Conservation (phyloP, 2,888 invertebrate genomes). For the Ornithoptera priamus region DNA sequence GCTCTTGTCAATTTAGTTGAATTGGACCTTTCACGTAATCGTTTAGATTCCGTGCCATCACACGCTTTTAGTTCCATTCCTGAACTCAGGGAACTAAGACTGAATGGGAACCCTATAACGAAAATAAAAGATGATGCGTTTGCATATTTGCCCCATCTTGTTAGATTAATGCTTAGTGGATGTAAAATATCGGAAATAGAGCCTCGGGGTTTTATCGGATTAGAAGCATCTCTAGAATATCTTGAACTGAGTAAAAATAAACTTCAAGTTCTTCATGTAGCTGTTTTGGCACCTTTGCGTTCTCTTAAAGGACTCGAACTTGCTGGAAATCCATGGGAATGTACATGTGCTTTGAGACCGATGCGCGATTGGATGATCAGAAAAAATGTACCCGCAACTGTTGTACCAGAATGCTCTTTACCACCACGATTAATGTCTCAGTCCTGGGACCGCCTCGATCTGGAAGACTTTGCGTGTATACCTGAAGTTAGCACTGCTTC, state of each 20-base stretch:
- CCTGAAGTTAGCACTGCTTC: conserved; percentile 84
- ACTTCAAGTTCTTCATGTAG: conserved; percentile 83
- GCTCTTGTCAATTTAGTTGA: conserved; percentile 90
- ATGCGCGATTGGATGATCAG: conserved; percentile 89
- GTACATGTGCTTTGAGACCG: conserved; percentile 87
- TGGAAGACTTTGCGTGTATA: conserved; percentile 90
- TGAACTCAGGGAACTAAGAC: conserved; percentile 86
- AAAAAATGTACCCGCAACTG: conserved; percentile 86
- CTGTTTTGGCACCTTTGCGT: conserved; percentile 83
- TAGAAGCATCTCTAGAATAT: conserved; percentile 87
- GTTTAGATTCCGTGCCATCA: conserved; percentile 84
- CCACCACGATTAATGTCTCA: conserved; percentile 83
- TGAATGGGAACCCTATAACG: conserved; percentile 87
- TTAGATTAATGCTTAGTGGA: conserved; percentile 85
- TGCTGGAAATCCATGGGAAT: conserved; percentile 91
- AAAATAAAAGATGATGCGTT: conserved; percentile 86
- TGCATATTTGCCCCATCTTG: conserved; percentile 82
- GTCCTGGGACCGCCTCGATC: conserved; percentile 87
- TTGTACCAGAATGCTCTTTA: conserved; percentile 83
- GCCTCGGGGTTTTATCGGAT: conserved; percentile 84
- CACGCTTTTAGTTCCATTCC: conserved; percentile 86
- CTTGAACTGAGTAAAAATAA: conserved; percentile 88
- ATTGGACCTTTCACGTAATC: conserved; percentile 88
- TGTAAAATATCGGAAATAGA: conserved; percentile 86
- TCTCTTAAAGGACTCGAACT: conserved; percentile 87